Evolutionary conservation across 53 echinoderm and acorn worm species (phyloP), one percentile per base, ranked within the genome.

Genomic region (Astropecten irregularis): DNA sequence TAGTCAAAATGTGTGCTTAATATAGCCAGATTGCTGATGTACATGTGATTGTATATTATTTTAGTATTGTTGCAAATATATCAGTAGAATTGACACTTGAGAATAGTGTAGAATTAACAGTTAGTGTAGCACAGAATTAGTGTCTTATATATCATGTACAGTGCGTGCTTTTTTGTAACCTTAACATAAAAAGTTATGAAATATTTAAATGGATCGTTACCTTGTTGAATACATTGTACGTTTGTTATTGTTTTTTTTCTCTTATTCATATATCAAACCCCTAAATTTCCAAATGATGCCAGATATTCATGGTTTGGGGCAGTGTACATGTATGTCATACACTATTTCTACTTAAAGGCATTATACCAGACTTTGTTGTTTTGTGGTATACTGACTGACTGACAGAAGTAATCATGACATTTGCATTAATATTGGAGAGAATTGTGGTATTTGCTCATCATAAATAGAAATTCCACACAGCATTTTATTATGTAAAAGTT

Each of bases 21-120:
- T 59, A 47, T 79, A 79, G 79, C 48, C 79, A 79, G 79, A 79
- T 42, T 79, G 79, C 79, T 32, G 62, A 79, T 79, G 79, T 79
- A 79, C 46, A 79, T 79, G 79, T 62, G 60, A 79, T 55, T 79
- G 79, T 79, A 79, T 62, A 61, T 61, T 79, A 79, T 62, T 79
- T 60, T 60, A 79, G 79, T 79, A 20, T 40, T 40, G 76, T 76
- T n/a, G n/a, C 58, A 62, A 20, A 46, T 25, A 40, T 5, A 22
- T 20, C 11, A 22, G 46, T 51, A 56, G 74, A 23, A 74, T 57
- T 11, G 49, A 71, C 9, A 57, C 56, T 22, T 36, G 56, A 76
- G 55, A 18, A 25, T 76, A 76, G 76, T 39, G 7, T 76, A 76
- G 76, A 25, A 38, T 42, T 42, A 42, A 42, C 42, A 42, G 6